Evolutionary conservation across 2,797 vertebrate genomes (phyloP).

Genomic region (Peromyscus melanophrys): DNA sequence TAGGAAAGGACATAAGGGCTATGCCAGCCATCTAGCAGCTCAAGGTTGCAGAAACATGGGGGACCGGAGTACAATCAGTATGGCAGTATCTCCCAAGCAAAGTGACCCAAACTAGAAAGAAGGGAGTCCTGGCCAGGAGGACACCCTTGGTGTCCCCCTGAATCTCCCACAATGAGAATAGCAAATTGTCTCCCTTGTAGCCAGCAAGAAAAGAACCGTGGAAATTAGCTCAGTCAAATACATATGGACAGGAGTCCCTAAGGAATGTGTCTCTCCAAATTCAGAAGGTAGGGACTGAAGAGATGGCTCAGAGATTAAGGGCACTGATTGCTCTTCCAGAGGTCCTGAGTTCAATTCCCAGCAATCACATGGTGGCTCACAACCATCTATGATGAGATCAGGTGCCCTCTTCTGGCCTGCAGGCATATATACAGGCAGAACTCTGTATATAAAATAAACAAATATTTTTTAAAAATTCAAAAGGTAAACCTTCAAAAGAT

Average conservation of each 20-base stretch:
- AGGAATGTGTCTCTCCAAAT: background rate
- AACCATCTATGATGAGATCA: too few relatives aligned
- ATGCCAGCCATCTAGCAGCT: background rate
- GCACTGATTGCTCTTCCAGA: too few relatives aligned
- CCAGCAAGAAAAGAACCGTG: background rate
- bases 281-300: background rate
- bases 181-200: background rate
- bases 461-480: background rate
- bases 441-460: too few relatives aligned
- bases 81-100: background rate
- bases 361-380: too few relatives aligned
- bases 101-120: background rate
- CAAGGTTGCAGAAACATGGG: background rate
- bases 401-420: too few relatives aligned
- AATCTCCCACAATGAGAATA: background rate
- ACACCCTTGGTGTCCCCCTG: background rate
- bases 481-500: background rate
- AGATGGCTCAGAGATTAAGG: too few relatives aligned
- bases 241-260: background rate
- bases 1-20: background rate
- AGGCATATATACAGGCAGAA: too few relatives aligned
- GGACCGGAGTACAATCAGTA: background rate
- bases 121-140: background rate
- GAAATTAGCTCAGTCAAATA: background rate
- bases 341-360: too few relatives aligned